Evolutionary conservation across 2,113 vertebrate species (phyloP).

Genomic region (Anser brachyrhynchus): DNA sequence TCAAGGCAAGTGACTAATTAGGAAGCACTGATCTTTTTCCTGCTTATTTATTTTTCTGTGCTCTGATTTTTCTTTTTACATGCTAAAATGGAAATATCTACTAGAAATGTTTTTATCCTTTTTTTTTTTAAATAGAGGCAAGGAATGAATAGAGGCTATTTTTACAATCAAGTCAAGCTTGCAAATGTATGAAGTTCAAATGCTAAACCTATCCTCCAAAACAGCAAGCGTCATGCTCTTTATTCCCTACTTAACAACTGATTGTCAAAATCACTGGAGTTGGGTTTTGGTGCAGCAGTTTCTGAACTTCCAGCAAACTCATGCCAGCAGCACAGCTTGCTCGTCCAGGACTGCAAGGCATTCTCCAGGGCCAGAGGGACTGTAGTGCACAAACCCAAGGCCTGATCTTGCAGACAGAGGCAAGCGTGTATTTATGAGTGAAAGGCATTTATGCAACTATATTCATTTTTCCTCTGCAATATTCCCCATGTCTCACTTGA

Average conservation of each 20-base stretch:
- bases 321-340: fast-evolving
- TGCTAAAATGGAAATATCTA: background rate
- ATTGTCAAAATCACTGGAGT: background rate
- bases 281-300: background rate
- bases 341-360: background rate
- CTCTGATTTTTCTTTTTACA: background rate
- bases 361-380: fast-evolving
- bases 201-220: background rate
- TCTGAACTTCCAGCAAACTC: background rate
- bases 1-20: background rate
- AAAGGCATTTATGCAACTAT: background rate
- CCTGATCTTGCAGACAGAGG: background rate
- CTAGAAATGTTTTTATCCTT: background rate
- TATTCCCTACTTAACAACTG: background rate
- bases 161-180: background rate
- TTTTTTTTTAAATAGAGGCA: background rate
- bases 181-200: background rate
- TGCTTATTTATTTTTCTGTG: background rate
- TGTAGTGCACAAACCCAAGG: fast-evolving
- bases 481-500: background rate
- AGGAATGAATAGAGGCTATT: background rate
- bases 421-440: background rate
- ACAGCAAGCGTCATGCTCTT: background rate
- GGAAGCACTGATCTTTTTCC: background rate
- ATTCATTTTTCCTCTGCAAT: background rate